phyloP scores from a whole-genome alignment of 2,888 invertebrate genomes.

The Prosapia bicincta region DNA sequence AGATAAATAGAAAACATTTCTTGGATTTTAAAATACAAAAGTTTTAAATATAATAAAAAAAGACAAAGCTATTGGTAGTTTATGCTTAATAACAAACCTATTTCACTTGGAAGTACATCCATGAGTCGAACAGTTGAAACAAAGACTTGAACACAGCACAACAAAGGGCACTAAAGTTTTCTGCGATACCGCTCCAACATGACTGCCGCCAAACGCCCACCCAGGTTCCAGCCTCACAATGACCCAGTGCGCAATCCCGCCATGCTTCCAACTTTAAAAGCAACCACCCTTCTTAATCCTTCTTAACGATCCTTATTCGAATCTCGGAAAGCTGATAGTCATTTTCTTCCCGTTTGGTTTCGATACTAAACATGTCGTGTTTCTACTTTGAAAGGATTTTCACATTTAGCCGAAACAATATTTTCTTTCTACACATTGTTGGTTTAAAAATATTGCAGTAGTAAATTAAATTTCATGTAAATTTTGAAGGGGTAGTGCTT shows the following conservation, averaged over 20 bases:
- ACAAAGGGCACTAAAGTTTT: neutral
- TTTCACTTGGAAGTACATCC: neutral
- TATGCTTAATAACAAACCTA: neutral
- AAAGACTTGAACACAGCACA: neutral
- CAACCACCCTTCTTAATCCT: conserved; percentile 2
- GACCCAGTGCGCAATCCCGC: neutral
- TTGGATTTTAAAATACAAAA: too few species aligned
- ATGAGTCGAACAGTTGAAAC: neutral
- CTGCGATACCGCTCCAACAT: neutral
- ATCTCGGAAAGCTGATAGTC: conserved; percentile 2
- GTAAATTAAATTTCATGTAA: too few species aligned
- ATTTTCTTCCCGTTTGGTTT: neutral
- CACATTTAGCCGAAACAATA: neutral
- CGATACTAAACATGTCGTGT: neutral
- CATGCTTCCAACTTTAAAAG: neutral
- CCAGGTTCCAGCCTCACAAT: neutral
- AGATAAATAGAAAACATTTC: too few species aligned
- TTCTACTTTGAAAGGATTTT: neutral
- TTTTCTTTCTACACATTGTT: neutral
- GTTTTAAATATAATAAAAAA: too few species aligned
- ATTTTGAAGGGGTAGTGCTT: too few species aligned
- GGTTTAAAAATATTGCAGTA: too few species aligned
- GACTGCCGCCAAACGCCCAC: neutral
- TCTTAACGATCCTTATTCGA: neutral
- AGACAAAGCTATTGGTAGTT: too few species aligned